phyloP scores from a whole-genome alignment of 2,113 vertebrate genomes.

The Tychaedon coryphoeus region DNA sequence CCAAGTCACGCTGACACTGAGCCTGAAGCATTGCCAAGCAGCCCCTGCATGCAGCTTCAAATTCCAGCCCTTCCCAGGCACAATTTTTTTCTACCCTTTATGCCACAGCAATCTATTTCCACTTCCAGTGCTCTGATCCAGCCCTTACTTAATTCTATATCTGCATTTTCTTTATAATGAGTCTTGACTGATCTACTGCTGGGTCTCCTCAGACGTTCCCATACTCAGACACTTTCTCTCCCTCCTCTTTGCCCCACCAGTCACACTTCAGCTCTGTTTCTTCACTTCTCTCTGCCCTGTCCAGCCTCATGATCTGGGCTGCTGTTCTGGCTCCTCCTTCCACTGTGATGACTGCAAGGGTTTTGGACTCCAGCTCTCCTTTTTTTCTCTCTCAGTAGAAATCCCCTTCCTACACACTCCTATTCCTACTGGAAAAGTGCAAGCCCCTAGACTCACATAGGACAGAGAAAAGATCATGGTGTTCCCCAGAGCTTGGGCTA shows the following conservation, averaged over 20 bases:
- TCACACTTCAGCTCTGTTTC: neutral
- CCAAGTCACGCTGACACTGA: neutral
- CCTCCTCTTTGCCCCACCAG: neutral
- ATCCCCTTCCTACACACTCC: neutral
- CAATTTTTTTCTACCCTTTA: neutral
- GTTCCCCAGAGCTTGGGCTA: neutral
- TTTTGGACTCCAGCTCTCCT: neutral
- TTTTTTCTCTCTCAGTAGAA: neutral
- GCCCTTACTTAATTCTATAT: neutral
- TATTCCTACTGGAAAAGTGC: neutral
- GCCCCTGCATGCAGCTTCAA: neutral
- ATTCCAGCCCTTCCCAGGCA: neutral
- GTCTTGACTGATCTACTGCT: neutral
- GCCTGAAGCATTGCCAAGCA: neutral
- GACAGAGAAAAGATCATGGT: neutral
- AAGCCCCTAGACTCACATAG: rapidly evolving
- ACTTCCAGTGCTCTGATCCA: neutral
- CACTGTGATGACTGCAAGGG: neutral
- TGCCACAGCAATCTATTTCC: neutral
- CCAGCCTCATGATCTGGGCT: neutral
- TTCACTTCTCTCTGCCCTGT: neutral
- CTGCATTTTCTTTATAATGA: neutral
- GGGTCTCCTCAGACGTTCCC: neutral
- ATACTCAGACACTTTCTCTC: neutral
- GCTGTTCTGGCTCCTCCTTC: neutral